A percentile compares a stretch with the other conserved stretches of the same genome.
Evolutionary conservation across 2,888 invertebrate species (phyloP).

Genomic region (Odontomyia ornata): DNA sequence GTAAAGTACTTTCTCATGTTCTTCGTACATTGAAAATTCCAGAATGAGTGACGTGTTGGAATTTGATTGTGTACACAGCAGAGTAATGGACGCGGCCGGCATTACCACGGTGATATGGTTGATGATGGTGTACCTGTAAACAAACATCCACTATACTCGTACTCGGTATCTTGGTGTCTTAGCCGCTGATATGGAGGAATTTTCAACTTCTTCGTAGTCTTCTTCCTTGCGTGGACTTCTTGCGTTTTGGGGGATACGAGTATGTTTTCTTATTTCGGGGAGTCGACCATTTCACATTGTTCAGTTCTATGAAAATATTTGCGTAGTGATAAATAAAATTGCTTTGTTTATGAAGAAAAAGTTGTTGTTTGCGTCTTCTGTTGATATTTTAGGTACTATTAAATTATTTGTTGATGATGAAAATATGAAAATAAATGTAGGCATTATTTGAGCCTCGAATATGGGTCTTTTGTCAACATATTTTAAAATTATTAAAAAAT

Average conservation of each 20-base stretch:
- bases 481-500: too few species aligned
- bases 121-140: slow-evolving; percentile 11
- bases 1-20: slow-evolving; percentile 30
- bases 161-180: too few species aligned
- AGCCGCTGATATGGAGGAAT: neutral
- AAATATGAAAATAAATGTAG: too few species aligned
- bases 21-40: slow-evolving; percentile 13
- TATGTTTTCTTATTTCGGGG: neutral
- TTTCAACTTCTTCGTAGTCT: neutral
- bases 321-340: slow-evolving; percentile 15
- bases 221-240: neutral
- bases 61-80: slow-evolving; percentile 22
- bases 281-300: neutral
- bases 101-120: neutral
- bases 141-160: slow-evolving; percentile 1
- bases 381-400: neutral
- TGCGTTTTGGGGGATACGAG: neutral
- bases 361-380: neutral
- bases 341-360: neutral
- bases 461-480: too few species aligned
- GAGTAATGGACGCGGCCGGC: slow-evolving; percentile 8
- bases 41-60: slow-evolving; percentile 34
- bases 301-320: neutral
- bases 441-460: too few species aligned
- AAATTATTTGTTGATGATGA: neutral